Percentiles rank a stretch among this genome's conserved stretches.
These are phyloP conservation scores for Syngnathus acus DNA, from an alignment of 2,797 vertebrate species.

Conservation along the genomic window DNA sequence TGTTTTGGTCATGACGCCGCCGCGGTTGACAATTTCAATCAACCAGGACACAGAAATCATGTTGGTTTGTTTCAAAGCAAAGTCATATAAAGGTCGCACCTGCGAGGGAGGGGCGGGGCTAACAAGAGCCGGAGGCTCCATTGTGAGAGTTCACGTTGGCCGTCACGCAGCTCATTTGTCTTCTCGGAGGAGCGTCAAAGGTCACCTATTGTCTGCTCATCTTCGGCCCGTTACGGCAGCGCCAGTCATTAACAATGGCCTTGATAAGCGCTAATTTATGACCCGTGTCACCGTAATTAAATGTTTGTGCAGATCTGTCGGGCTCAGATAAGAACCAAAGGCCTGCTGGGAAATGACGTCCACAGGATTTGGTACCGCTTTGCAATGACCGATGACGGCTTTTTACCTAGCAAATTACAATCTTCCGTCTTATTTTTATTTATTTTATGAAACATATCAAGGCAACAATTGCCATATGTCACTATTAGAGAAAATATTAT, in stretches of 20 bases:
- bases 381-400: too few relatives aligned
- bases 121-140: neutral
- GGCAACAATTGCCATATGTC: too few relatives aligned
- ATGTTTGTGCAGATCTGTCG: constrained; percentile 2
- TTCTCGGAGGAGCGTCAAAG: neutral
- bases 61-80: neutral
- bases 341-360: neutral
- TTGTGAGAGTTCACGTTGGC: neutral
- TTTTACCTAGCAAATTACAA: too few relatives aligned
- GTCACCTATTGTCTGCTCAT: constrained; percentile 6
- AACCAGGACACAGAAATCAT: neutral
- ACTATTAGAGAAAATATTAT: neutral
- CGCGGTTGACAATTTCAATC: neutral
- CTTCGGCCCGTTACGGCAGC: neutral
- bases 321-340: neutral
- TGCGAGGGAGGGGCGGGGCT: too few relatives aligned
- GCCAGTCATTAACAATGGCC: neutral
- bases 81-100: neutral
- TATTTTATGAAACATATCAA: too few relatives aligned
- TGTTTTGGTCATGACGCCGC: neutral
- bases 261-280: constrained; percentile 9
- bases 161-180: neutral
- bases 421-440: too few relatives aligned
- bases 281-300: neutral
- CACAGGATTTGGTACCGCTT: too few relatives aligned